Evolutionary conservation across 2,888 invertebrate species (phyloP).

Genomic region (Cynaeus angustus): DNA sequence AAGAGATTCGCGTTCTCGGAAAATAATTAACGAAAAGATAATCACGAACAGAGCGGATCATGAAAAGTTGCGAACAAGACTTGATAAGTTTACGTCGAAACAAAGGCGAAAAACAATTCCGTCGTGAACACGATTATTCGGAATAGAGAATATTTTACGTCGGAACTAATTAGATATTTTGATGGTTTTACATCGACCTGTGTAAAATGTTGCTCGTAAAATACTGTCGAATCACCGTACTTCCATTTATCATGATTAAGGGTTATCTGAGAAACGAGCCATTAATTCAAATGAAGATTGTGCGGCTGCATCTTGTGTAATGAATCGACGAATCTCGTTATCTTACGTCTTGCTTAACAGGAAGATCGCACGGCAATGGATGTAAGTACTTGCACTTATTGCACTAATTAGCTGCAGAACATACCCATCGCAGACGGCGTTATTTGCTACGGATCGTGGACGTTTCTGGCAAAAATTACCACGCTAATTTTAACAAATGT

Average conservation of each 20-base stretch:
- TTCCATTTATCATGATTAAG: constrained; percentile 64
- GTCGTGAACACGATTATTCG: neutral
- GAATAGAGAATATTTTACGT: constrained; percentile 1
- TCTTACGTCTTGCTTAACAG: constrained; percentile 50
- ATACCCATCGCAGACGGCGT: constrained; percentile 17
- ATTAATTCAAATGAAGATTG: constrained; percentile 57
- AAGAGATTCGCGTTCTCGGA: constrained; percentile 51
- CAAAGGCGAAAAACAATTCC: constrained; percentile 18
- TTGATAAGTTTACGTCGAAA: constrained; percentile 36
- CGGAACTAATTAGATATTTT: constrained; percentile 26
- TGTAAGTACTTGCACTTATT: constrained; percentile 53
- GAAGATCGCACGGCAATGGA: constrained; percentile 49
- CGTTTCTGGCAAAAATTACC: too few relatives aligned
- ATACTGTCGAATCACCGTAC: constrained; percentile 61
- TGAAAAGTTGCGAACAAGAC: constrained; percentile 33
- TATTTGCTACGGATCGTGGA: constrained; percentile 24
- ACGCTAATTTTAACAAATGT: too few relatives aligned
- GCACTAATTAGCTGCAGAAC: constrained; percentile 54
- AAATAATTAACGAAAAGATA: constrained; percentile 61
- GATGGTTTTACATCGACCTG: constrained; percentile 23
- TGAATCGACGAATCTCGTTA: constrained; percentile 54
- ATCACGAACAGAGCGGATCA: constrained; percentile 43
- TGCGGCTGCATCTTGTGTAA: constrained; percentile 51
- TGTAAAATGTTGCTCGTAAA: constrained; percentile 47
- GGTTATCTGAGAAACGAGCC: constrained; percentile 61